Base-by-base conservation (phyloP, 2,797 vertebrate species). In the Coranthus polyacanthus region DNA sequence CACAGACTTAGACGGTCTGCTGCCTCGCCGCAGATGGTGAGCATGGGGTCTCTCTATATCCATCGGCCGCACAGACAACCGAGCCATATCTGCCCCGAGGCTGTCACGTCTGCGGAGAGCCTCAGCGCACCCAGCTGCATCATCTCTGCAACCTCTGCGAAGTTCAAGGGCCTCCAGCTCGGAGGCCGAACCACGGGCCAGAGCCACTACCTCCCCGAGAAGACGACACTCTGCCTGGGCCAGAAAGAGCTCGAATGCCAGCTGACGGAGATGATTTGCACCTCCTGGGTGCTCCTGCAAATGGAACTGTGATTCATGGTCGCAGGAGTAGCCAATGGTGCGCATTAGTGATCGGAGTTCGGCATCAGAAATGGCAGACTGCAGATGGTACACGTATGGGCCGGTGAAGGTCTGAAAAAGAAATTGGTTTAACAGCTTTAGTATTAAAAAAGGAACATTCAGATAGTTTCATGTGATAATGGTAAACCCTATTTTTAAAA, bases 351-450 rank as follows among this genome's bases (percentile, higher is more conserved):
- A 85, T 66, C 91, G 94, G 53, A 99, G 93, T 66, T 98, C 97
- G 4, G 94, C 90, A 6, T 99, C 98, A 5, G 93, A 91, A 18
- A 99, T 86, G 6, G 96, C 94, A 18, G 97, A 95, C 92, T 97
- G 97, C 37, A 99, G 94, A 42, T 96, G 95, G 93, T 99, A 99
- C 71, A 99, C 97, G 53, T 98, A 99, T 13, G 97, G 95, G 62
- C 98, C 98, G 1, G 98, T 99, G 91, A 99, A 99, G 62, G 97
- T 98, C 98, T 99, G 59, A 50, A 84, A 81, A 50, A 81, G 29
- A 87, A 60, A 65, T 8, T 9, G 13, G 16, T 29, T 18, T 3
- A 63, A 56, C 29, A 51, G 11, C 6, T 17, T 70, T 32, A 68
- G 18, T 54, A 5, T n/a, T 52, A 34, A 60, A 37, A 46, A 17